These are phyloP conservation scores for Oreocharis arfaki DNA, from an alignment of 2,113 vertebrate species.

Conservation along the genomic window DNA sequence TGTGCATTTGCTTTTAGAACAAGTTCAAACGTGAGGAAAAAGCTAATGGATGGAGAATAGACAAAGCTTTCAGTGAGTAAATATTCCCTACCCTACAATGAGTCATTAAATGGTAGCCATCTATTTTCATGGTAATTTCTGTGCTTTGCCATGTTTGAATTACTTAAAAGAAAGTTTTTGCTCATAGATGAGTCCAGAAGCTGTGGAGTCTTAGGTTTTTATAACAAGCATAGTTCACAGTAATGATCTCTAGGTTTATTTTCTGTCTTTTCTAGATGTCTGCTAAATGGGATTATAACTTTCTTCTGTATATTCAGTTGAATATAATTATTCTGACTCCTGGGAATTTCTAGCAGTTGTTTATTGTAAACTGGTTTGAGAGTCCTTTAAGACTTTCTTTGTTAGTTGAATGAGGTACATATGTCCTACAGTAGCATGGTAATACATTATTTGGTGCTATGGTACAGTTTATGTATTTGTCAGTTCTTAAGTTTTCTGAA, in stretches of 20 bases:
- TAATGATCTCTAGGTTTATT: neutral
- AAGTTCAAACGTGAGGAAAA: conserved; percentile 98
- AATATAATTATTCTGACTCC: neutral
- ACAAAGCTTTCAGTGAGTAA: conserved; percentile 95
- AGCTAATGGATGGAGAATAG: conserved; percentile 90
- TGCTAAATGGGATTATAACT: neutral
- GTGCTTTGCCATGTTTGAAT: neutral
- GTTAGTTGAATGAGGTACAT: neutral
- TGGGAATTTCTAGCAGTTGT: neutral
- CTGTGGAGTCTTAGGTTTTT: neutral
- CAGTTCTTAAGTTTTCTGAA: neutral
- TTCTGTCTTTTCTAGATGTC: neutral
- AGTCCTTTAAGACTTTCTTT: neutral
- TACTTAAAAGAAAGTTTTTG: neutral
- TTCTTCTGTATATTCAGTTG: neutral
- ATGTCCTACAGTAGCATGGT: neutral
- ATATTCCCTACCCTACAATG: neutral
- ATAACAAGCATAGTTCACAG: neutral
- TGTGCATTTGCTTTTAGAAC: conserved; percentile 79
- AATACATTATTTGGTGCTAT: neutral
- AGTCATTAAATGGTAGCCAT: neutral
- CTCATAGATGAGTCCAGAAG: neutral
- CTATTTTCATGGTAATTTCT: neutral
- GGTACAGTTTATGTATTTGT: neutral
- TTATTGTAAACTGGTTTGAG: neutral